These are phyloP conservation scores for Cochlearius cochlearius DNA, from an alignment of 2,113 vertebrate genomes.

Conservation along the genomic window DNA sequence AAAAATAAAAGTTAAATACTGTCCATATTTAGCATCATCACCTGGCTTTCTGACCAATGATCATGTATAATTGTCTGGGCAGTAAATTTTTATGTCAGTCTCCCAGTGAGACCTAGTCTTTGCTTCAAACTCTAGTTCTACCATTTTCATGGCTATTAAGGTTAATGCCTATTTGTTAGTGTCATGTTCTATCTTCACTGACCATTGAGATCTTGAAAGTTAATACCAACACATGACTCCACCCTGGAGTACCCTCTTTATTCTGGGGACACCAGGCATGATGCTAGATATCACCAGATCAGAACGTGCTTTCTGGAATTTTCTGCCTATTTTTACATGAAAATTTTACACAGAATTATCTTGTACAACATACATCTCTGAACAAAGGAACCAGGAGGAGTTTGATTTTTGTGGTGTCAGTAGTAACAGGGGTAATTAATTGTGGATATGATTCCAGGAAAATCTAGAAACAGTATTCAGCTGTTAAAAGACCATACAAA, in stretches of 20 bases:
- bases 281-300: not conserved
- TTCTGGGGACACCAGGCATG: not conserved
- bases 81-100: not conserved
- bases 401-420: constrained; percentile 25
- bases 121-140: not conserved
- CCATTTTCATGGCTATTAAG: not conserved
- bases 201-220: not conserved
- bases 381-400: not conserved
- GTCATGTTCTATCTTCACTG: not conserved
- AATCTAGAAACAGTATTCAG: constrained; percentile 2
- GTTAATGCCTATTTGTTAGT: not conserved
- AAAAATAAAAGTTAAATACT: not conserved
- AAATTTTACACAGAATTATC: not conserved
- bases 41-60: not conserved
- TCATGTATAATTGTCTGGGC: not conserved
- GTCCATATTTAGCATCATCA: not conserved
- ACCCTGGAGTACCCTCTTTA: not conserved
- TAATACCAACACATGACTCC: not conserved
- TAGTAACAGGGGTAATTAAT: constrained; percentile 16
- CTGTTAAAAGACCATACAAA: constrained; percentile 5
- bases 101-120: not conserved
- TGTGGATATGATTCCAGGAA: constrained; percentile 29
- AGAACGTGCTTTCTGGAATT: not conserved
- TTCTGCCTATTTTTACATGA: not conserved
- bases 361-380: not conserved